Percentiles rank a stretch among this genome's conserved stretches.
Evolutionary conservation across 2,797 vertebrate genomes (phyloP).

Genomic region (Sphenopsis melanotis): DNA sequence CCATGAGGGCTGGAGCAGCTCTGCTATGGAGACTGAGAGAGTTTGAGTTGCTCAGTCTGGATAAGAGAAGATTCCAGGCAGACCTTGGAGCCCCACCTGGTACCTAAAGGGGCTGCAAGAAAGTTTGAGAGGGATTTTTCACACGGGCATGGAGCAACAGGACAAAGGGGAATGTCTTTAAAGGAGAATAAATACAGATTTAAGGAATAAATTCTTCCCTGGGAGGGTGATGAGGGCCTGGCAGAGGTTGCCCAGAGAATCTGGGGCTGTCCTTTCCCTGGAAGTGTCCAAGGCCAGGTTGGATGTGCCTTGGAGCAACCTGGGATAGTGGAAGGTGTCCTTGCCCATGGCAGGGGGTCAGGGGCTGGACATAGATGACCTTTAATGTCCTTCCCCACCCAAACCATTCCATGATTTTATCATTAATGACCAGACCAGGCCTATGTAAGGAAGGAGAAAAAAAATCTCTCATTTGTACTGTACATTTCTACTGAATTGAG

Average conservation of each 20-base stretch:
- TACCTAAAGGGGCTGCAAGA: not conserved
- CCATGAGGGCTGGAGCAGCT: not conserved
- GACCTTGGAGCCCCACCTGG: not conserved
- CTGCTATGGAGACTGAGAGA: not conserved
- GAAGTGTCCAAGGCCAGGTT: not conserved
- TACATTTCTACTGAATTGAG: not conserved
- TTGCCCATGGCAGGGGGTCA: not conserved
- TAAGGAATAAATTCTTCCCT: not conserved
- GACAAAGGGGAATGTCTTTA: not conserved
- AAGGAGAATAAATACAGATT: not conserved
- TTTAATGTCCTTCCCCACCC: not conserved
- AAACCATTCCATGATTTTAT: not conserved
- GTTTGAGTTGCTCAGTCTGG: not conserved
- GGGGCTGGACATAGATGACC: not conserved
- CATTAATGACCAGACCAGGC: not conserved
- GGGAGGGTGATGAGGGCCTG: not conserved
- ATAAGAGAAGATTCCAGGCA: not conserved
- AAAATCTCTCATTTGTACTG: not conserved
- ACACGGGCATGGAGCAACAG: not conserved
- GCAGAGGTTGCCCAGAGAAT: not conserved
- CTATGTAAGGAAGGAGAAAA: not conserved
- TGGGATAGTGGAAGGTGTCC: not conserved
- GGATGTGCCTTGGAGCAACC: fast-evolving
- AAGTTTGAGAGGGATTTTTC: not conserved
- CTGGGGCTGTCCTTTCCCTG: not conserved